A percentile compares a stretch with the other conserved stretches of the same genome.
These are phyloP conservation scores for Bryconaethiops microstoma DNA, from an alignment of 2,797 vertebrate genomes.

Conservation along the genomic window DNA sequence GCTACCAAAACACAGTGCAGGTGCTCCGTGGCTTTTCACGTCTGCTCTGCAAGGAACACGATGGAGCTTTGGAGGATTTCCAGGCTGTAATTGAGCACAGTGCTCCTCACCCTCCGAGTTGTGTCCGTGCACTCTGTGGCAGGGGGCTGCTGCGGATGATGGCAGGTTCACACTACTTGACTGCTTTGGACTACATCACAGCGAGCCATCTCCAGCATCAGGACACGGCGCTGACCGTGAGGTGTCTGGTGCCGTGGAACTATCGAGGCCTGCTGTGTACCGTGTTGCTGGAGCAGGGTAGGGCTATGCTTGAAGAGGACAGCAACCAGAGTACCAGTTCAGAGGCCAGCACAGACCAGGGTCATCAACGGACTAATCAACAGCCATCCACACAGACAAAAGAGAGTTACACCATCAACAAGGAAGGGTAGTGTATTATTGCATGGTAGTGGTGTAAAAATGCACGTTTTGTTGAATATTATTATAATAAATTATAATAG, in stretches of 20 bases:
- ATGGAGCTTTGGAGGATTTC: constrained; percentile 86
- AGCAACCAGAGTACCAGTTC: constrained; percentile 46
- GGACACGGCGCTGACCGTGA: constrained; percentile 84
- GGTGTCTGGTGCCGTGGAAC: constrained; percentile 94
- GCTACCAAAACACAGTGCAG: constrained; percentile 86
- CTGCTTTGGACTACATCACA: constrained; percentile 91
- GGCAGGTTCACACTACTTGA: constrained; percentile 80
- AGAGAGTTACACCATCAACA: constrained; percentile 46
- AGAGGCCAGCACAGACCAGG: constrained; percentile 46
- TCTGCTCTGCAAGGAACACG: constrained; percentile 78
- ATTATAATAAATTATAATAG: too few species aligned
- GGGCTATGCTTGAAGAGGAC: constrained; percentile 81
- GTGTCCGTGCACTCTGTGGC: constrained; percentile 91
- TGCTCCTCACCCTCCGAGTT: constrained; percentile 86
- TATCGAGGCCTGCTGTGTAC: constrained; percentile 86
- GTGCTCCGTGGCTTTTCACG: constrained; percentile 88
- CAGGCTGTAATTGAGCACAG: constrained; percentile 86
- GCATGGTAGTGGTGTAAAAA: not conserved
- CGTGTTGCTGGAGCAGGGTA: constrained; percentile 89
- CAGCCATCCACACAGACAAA: constrained; percentile 51
- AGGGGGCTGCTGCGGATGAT: constrained; percentile 88
- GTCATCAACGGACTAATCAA: constrained; percentile 40
- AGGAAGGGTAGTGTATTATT: constrained; percentile 74
- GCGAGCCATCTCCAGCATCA: constrained; percentile 85
- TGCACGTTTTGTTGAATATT: too few species aligned